Evolutionary conservation across 2,113 vertebrate genomes (phyloP), one percentile per base, ranked within the genome.

Genomic region (Thymallus thymallus): DNA sequence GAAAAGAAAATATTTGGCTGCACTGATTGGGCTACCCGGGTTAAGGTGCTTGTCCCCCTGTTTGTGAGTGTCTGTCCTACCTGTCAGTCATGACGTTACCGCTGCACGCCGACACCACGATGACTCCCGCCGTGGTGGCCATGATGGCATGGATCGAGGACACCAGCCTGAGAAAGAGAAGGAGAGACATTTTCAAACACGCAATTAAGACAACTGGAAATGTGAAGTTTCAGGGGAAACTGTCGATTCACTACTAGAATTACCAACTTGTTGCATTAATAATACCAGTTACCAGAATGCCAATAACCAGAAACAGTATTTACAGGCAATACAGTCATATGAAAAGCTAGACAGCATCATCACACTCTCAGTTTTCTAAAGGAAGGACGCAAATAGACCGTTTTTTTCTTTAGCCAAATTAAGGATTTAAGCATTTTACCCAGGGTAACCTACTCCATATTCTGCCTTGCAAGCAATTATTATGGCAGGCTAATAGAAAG

Each of bases 61-160:
- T 5, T 30, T 51, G 51, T 48, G 7, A 58, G 55, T 22, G 35
- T 12, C 65, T 69, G 23, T 79, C 88, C 94, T 83, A 99, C 97
- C 95, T 96, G 94, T 94, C 94, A 0, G 83, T 35, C 79, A 98
- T 92, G 84, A 98, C 93, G 3, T 96, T 81, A 58, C 76, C 83
- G 18, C 86, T 88, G 89, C 96, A 98, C 68, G 90, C 92, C 5
- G 86, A 86, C 70, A 95, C 90, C 2, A 99, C 82, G 0, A 89
- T 68, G 76, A 95, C 87, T 68, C 97, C 97, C 0, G 95, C 95
- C 7, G 89, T 87, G 2, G 95, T 95, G 10, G 97, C 97, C 94
- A 98, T 93, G 58, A 93, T 80, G 41, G 96, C 97, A 68, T 98
- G 97, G 82, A 97, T 91, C 0, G 90, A 96, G 23, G 96, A 99